A percentile compares a stretch with the other conserved stretches of the same genome.
These are phyloP conservation scores for Campylomormyrus numenius DNA, from an alignment of 2,113 vertebrate genomes.

Conservation along the genomic window DNA sequence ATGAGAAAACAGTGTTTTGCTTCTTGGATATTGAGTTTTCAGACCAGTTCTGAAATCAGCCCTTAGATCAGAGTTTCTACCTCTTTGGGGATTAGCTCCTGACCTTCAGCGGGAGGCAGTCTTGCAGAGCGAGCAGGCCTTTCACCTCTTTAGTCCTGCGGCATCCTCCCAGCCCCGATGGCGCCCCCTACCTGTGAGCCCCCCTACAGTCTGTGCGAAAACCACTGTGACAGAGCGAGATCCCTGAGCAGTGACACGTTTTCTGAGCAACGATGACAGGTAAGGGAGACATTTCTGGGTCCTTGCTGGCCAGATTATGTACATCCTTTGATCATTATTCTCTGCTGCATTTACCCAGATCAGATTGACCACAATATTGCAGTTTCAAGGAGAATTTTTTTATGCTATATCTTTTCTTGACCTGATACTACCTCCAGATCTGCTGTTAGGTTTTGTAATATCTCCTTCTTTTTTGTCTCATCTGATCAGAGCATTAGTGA, in stretches of 20 bases:
- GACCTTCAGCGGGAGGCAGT: not conserved
- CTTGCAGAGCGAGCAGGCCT: not conserved
- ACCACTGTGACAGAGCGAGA: not conserved
- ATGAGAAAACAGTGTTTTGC: conserved; percentile 12
- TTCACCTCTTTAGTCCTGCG: not conserved
- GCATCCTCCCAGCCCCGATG: not conserved
- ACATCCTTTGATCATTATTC: not conserved
- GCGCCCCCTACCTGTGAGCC: not conserved
- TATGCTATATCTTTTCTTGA: not conserved
- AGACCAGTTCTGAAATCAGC: not conserved
- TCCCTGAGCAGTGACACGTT: not conserved
- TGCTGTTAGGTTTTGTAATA: not conserved
- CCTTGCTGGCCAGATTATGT: not conserved
- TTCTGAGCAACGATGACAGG: not conserved
- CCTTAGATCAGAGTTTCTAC: conserved; percentile 20
- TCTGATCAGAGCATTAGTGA: not conserved
- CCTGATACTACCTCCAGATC: not conserved
- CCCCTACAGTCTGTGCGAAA: not conserved
- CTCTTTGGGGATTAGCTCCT: not conserved
- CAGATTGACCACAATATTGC: not conserved
- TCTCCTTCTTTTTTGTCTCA: not conserved
- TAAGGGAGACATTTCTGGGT: not conserved
- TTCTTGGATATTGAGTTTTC: not conserved
- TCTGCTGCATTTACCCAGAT: not conserved
- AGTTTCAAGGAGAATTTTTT: not conserved